Evolutionary conservation across 2,888 invertebrate species (phyloP), one percentile per base, ranked within the genome.

Genomic region (Apotomis capreana): DNA sequence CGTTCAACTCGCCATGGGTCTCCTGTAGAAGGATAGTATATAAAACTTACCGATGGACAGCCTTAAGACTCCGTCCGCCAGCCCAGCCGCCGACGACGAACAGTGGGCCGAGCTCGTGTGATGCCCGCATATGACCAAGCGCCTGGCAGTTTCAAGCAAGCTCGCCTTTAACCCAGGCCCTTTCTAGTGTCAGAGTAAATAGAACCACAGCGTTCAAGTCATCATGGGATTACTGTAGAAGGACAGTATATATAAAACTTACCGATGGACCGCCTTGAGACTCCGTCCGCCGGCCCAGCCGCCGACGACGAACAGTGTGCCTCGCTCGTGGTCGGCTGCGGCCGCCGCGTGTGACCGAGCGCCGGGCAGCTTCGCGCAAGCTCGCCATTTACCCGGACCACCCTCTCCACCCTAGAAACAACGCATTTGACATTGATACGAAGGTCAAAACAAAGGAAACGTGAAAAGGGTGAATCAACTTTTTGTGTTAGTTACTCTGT

Each of bases 41-140:
- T 44, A 44, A 5, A 44, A 44, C 44, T 44, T 8, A 44, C 49
- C 95, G 94, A 87, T 97, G 96, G 86, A 97, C 97, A 77, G 95
- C 95, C 76, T 95, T 94, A 95, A 81, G 93, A 90, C 89, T 94
- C 84, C 65, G 82, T 5, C 91, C 90, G 65, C 77, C 87, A 54
- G 97, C 96, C 95, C 96, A 96, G 36, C 98, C 98, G 52, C 97
- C 97, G 75, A 97, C 94, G 84, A 96, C 95, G 90, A 96, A 97
- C 79, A 97, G 84, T 74, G 94, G 94, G 67, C 78, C 80, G 26
- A 94, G 44, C 75, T 98, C 95, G 96, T n/a, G n/a, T n/a, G n/a
- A n/a, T n/a, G n/a, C n/a, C 95, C 79, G 95, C 94, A 88, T 96
- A 95, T 80, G 96, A 15, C 15, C 15, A 1, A 1, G 15, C 15